Evolutionary conservation across 2,113 vertebrate genomes (phyloP).

Genomic region (Laticauda laticaudata): DNA sequence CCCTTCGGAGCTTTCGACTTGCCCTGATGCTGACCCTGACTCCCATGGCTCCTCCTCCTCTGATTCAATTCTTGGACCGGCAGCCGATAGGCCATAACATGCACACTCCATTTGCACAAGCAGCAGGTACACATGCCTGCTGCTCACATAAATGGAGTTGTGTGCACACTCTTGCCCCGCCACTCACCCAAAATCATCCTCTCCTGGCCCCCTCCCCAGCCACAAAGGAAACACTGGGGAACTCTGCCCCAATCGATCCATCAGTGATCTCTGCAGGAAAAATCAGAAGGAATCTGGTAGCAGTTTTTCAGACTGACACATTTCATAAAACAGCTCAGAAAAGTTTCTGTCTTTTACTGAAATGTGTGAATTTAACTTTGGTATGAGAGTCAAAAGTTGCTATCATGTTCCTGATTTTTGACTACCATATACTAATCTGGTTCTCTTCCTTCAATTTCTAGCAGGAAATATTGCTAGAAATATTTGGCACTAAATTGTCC

Average conservation of each 20-base stretch:
- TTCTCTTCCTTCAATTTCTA: not conserved
- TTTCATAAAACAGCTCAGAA: not conserved
- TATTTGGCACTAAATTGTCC: not conserved
- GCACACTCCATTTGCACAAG: not conserved
- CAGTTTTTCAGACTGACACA: not conserved
- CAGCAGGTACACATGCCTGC: not conserved
- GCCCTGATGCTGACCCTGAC: too few relatives aligned
- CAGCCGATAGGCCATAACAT: too few relatives aligned
- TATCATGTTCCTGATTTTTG: not conserved
- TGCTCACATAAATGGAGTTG: not conserved
- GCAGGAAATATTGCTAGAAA: not conserved
- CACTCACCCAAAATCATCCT: not conserved
- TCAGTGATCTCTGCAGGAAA: not conserved
- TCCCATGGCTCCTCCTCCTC: too few relatives aligned
- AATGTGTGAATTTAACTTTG: not conserved
- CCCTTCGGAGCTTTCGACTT: too few relatives aligned
- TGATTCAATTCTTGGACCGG: too few relatives aligned
- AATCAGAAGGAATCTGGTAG: not conserved
- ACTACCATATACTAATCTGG: not conserved
- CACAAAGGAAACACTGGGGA: not conserved
- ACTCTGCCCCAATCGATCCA: not conserved
- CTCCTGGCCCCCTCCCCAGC: too few relatives aligned
- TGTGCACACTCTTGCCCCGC: not conserved
- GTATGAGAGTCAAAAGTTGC: not conserved
- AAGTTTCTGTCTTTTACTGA: not conserved